A percentile compares a stretch with the other conserved stretches of the same genome.
Evolutionary conservation across 1,140 invertebrate genomes (phyloP).

Genomic region (Bombus affinis): DNA sequence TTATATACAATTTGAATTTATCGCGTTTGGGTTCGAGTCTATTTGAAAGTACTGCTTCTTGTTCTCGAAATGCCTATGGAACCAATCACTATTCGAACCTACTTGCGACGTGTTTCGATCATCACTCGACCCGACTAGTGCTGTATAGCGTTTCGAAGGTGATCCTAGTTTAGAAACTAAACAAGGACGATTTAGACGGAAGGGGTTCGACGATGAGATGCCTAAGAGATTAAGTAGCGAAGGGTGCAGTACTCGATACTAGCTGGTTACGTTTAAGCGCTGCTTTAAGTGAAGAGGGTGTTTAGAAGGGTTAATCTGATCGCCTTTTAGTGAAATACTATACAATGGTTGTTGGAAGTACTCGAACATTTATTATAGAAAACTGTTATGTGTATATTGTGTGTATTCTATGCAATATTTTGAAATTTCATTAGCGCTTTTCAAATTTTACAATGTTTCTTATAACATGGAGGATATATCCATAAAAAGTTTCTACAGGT

Average conservation of each 20-base stretch:
- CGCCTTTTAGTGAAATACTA: neutral
- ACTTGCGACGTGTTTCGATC: neutral
- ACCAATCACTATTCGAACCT: neutral
- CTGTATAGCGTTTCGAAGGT: neutral
- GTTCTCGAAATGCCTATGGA: neutral
- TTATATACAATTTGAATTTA: no score
- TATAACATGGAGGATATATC: no score
- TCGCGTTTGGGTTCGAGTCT: no score
- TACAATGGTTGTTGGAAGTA: neutral
- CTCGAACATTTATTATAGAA: neutral
- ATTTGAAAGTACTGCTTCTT: no score
- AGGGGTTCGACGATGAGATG: neutral
- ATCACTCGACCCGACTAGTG: neutral
- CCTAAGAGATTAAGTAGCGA: neutral
- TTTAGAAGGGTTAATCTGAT: neutral
- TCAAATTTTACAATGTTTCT: no score
- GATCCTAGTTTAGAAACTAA: neutral
- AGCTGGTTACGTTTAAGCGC: neutral
- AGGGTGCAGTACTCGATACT: neutral
- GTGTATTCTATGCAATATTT: no score
- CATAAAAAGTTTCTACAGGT: no score
- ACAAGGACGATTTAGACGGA: neutral
- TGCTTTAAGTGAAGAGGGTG: neutral
- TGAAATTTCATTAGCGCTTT: no score
- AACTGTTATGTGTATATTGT: no score